phyloP scores from a whole-genome alignment of 92 coral and sea anemone species.

The Zoanthus sansibaricus region DNA sequence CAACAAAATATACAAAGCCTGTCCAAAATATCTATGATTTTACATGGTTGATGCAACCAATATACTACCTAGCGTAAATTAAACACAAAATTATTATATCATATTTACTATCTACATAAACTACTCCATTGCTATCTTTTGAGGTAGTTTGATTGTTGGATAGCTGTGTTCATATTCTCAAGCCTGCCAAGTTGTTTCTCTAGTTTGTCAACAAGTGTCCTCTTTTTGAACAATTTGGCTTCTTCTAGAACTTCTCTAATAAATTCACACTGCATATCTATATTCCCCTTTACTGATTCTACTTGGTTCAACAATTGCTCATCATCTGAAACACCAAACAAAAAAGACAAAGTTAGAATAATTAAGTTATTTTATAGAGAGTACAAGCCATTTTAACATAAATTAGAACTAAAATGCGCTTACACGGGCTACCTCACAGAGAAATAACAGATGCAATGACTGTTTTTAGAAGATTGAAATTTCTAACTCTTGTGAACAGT shows the following conservation, averaged over 20 bases:
- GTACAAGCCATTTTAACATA: too few species aligned
- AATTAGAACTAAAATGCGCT: too few species aligned
- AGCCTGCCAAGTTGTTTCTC: slow-evolving; percentile 58
- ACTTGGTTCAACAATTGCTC: slow-evolving; percentile 76
- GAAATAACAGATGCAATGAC: too few species aligned
- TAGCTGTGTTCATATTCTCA: slow-evolving; percentile 27
- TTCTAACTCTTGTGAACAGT: too few species aligned
- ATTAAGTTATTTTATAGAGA: not conserved
- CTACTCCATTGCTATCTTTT: slow-evolving; percentile 30
- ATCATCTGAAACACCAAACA: slow-evolving; percentile 66
- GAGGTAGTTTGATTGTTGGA: not conserved
- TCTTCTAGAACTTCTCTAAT: slow-evolving; percentile 90
- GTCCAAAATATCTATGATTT: not conserved
- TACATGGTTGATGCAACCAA: slow-evolving; percentile 47
- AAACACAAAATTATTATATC: not conserved
- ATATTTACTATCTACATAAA: slow-evolving; percentile 2
- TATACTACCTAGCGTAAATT: not conserved
- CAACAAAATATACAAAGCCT: slow-evolving; percentile 3
- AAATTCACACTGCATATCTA: slow-evolving; percentile 71
- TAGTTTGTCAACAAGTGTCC: slow-evolving; percentile 78
- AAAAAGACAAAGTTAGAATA: not conserved
- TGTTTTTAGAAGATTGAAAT: too few species aligned
- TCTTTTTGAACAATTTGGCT: slow-evolving; percentile 89
- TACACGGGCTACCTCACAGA: too few species aligned
- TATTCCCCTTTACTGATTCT: slow-evolving; percentile 83